phyloP scores from a whole-genome alignment of 1,140 invertebrate species.

The Pemphigus obesinymphae region DNA sequence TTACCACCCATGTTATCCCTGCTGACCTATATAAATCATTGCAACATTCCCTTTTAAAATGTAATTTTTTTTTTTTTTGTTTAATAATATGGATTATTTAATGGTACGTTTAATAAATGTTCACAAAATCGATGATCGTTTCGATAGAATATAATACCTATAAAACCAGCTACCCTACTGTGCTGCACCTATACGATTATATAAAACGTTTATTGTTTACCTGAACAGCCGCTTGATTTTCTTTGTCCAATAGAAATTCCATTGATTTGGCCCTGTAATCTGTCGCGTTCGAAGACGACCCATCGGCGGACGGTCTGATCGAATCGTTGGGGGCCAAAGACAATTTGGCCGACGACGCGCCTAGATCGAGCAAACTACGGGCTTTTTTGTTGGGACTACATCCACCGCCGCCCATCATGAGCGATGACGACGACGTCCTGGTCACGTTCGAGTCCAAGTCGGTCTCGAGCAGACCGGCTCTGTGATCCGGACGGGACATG shows the following conservation, averaged over 20 bases:
- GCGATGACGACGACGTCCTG: slow-evolving; percentile 43
- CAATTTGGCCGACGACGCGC: slow-evolving; percentile 47
- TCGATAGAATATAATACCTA: background rate
- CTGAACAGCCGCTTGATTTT: slow-evolving; percentile 72
- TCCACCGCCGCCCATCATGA: slow-evolving; percentile 9
- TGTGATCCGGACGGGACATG: slow-evolving; percentile 41
- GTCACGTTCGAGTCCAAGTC: slow-evolving; percentile 71
- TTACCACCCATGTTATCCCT: slow-evolving; percentile 17
- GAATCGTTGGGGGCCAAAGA: slow-evolving; percentile 45
- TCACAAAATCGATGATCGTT: background rate
- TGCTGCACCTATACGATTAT: background rate
- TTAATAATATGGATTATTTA: background rate
- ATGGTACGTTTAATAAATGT: background rate
- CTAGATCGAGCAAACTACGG: slow-evolving; percentile 72
- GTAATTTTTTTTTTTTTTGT: background rate
- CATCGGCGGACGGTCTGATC: slow-evolving; percentile 46
- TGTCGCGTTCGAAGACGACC: slow-evolving; percentile 45
- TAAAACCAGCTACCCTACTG: too few relatives aligned
- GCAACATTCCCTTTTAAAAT: background rate
- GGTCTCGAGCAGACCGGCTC: slow-evolving; percentile 64
- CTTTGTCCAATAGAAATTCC: slow-evolving; percentile 88
- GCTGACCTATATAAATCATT: slow-evolving; percentile 7
- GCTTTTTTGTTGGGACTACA: slow-evolving; percentile 55
- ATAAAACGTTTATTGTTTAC: slow-evolving; percentile 52
- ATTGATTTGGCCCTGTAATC: slow-evolving; percentile 74